Evolutionary conservation across 64 coral and sea anemone genomes (phyloP), one percentile per base, ranked within the genome.

Genomic region (Montipora foliosa): DNA sequence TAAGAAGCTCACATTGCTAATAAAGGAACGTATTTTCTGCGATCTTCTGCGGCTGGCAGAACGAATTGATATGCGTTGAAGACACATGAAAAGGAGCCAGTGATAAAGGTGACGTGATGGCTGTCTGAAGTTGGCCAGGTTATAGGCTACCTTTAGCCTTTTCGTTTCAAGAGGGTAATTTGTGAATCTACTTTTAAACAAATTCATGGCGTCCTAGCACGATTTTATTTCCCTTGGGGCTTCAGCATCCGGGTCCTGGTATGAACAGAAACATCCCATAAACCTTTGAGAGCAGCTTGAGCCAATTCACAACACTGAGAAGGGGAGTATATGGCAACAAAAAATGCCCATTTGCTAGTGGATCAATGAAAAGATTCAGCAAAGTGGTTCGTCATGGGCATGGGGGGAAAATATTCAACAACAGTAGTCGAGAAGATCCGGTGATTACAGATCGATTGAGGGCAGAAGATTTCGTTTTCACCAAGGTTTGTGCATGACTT

Each of bases 381-480:
- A 89, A 89, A 60, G 87, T 61, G 15, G 87, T 89, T 61, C 72
- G 82, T 8, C 17, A 45, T 86, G 82, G 82, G 66, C 64, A 86
- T 72, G 82, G 67, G 66, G 62, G 46, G 64, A 68, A 19, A 86
- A 50, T 72, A 59, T 45, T 60, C 7, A 86, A 48, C 82, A 50
- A 5, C 83, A 74, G 52, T 52, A 11, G 81, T 19, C 86, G 85
- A n/a, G 92, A 97, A 77, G 95, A 97, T 19, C 77, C 95, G 44
- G 88, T 55, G 15, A 88, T 98, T 81, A 77, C 89, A 55, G 96
- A 98, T 79, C 78, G 96, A 51, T 49, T 98, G 67, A 94, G 73
- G 87, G 77, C 96, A 49, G 92, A 98, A 15, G 96, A 98, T 67
- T 98, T 98, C 80, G 90, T 93, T 67, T 93, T 98, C 20, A 90